Evolutionary conservation across 2,888 invertebrate genomes (phyloP), one percentile per base, ranked within the genome.

Genomic region (Euclidia mi): DNA sequence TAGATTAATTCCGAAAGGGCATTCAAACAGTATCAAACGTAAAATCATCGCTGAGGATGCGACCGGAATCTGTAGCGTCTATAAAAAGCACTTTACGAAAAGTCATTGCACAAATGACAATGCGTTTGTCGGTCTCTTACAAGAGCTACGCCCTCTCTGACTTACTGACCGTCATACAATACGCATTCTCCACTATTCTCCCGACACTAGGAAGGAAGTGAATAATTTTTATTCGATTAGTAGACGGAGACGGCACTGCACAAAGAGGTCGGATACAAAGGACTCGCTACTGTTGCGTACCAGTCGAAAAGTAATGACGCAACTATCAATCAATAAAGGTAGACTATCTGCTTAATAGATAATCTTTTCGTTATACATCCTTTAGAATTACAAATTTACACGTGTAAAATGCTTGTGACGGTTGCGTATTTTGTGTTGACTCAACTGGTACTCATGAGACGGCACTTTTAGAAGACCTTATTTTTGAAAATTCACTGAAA

Each of bases 141-240:
- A 71, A 80, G 78, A 79, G 71, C 53, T 75, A 78, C 82, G 80
- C 81, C 81, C 80, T 71, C 71, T 66, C 62, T 72, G 75, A 71
- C 71, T 71, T 52, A 64, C 64, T 72, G 53, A 20, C 64, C 58
- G 69, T 69, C 70, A 71, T 68, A 82, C 76, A 76, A 85, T 74
- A 71, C 64, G 42, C 51, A 73, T 76, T 78, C 71, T 76, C 69
- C 52, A 68, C 58, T 46, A 58, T 64, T 71, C 66, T 69, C 64
- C 59, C 38, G 64, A 66, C 63, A 71, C 67, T 65, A 88, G 90
- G 88, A 88, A 89, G 89, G 90, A 90, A 89, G 85, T 82, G 83
- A 84, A 85, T 87, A 78, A 89, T 91, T 80, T 86, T 90, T 88
- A 87, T 87, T 89, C 85, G 82, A 88, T 90, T 89, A 89, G 76